These are phyloP conservation scores for Mamestra brassicae DNA, from an alignment of 2,888 invertebrate species.

Conservation along the genomic window DNA sequence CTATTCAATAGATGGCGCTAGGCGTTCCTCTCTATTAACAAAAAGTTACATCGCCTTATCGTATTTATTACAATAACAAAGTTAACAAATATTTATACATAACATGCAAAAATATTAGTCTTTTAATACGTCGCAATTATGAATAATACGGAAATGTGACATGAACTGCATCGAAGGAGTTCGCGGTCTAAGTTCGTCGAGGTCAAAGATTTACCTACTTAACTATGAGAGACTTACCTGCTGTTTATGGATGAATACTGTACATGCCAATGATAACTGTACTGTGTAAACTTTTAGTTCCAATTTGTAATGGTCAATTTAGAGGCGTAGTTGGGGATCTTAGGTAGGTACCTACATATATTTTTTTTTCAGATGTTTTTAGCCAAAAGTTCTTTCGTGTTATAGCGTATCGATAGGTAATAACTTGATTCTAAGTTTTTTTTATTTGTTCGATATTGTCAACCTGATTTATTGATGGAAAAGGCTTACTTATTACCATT, in stretches of 20 bases:
- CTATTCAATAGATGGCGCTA: conserved; percentile 45
- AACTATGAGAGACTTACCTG: conserved; percentile 7
- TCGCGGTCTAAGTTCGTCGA: conserved; percentile 27
- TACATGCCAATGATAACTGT: conserved; percentile 12
- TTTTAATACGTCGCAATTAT: conserved; percentile 1
- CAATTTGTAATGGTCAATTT: conserved; percentile 10
- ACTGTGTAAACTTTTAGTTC: background rate
- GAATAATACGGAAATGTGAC: conserved; percentile 21
- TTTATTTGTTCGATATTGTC: background rate
- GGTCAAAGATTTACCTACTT: conserved; percentile 19
- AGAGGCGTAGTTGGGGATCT: background rate
- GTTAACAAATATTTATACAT: background rate
- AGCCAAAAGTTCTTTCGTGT: background rate
- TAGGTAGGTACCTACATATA: no score
- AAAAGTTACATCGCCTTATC: no score
- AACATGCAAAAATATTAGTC: conserved; percentile 1
- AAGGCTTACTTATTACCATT: no score
- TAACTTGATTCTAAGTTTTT: background rate
- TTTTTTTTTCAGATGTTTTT: background rate
- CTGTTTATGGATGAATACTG: conserved; percentile 9
- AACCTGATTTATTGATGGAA: background rate
- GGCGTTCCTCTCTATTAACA: background rate
- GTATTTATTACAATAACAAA: conserved; percentile 1
- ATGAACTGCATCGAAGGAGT: background rate
- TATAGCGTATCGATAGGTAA: background rate